Evolutionary conservation across 2,888 invertebrate genomes (phyloP).

Genomic region (Amblyjoppa proteus): DNA sequence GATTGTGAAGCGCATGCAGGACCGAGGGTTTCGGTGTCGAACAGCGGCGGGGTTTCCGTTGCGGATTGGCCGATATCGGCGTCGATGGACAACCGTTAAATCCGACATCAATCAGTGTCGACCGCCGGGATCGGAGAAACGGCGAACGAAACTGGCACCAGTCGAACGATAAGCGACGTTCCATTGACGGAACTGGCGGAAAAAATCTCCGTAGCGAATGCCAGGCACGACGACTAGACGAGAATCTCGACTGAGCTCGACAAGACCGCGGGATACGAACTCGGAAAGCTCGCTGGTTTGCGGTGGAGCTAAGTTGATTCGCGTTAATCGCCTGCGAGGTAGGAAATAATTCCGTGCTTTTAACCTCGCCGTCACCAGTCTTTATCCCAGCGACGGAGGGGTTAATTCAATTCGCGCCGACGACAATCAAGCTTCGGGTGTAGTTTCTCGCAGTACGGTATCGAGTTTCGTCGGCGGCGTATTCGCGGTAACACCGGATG

Average conservation of each 20-base stretch:
- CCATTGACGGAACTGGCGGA: neutral
- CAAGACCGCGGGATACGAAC: constrained; percentile 18
- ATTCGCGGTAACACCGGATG: constrained; percentile 54
- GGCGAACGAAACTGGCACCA: constrained; percentile 52
- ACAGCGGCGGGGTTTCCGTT: constrained; percentile 64
- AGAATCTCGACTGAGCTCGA: neutral
- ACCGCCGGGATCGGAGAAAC: constrained; percentile 60
- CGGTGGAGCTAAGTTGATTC: constrained; percentile 63
- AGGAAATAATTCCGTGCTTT: constrained; percentile 70
- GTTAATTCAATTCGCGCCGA: constrained; percentile 74
- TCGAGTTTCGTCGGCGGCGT: constrained; percentile 67
- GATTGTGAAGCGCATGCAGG: constrained; percentile 22
- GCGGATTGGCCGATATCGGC: constrained; percentile 50
- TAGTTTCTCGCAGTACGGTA: constrained; percentile 67
- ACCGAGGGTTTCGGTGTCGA: constrained; percentile 40
- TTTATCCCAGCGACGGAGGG: constrained; percentile 19
- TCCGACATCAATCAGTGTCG: constrained; percentile 80
- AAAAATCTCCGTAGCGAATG: neutral
- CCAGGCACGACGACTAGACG: neutral
- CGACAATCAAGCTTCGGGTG: constrained; percentile 73
- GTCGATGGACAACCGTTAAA: constrained; percentile 78
- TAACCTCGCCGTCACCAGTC: constrained; percentile 46
- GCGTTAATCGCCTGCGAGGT: constrained; percentile 69
- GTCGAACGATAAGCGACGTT: constrained; percentile 17
- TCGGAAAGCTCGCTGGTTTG: constrained; percentile 41